These are phyloP conservation scores for Mycetomoellerius zeteki DNA, from an alignment of 1,140 invertebrate species.

Conservation along the genomic window DNA sequence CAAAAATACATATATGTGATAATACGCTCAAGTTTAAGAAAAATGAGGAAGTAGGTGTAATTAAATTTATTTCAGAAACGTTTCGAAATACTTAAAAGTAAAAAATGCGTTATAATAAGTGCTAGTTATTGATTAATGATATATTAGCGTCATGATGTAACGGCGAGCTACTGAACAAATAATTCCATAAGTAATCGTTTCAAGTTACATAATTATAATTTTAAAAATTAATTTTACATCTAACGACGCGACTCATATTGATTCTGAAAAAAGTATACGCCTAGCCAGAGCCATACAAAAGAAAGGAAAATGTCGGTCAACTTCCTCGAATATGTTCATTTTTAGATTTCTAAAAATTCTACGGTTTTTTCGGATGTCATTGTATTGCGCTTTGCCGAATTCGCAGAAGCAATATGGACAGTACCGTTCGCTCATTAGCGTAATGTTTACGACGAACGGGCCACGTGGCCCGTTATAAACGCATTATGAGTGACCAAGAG, in stretches of 20 bases:
- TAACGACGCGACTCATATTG: not conserved
- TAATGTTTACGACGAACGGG: conserved; percentile 62
- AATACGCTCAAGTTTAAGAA: too few relatives aligned
- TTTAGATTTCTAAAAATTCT: not conserved
- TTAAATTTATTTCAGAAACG: too few relatives aligned
- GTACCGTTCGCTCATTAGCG: conserved; percentile 60
- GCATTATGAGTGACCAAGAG: conserved; percentile 13
- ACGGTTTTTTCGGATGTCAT: not conserved
- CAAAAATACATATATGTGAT: too few relatives aligned
- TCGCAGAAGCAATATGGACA: conserved; percentile 48
- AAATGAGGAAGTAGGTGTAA: too few relatives aligned
- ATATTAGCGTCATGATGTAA: too few relatives aligned
- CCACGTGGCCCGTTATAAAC: conserved; percentile 72
- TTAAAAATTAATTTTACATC: not conserved
- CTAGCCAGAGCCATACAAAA: not conserved
- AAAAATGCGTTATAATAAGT: too few relatives aligned
- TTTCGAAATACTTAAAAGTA: too few relatives aligned
- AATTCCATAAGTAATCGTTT: too few relatives aligned
- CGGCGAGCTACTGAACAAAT: too few relatives aligned
- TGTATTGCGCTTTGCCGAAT: conserved; percentile 10
- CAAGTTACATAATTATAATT: not conserved
- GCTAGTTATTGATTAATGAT: too few relatives aligned
- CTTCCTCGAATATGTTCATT: not conserved
- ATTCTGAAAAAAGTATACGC: not conserved
- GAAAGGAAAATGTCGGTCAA: not conserved